Evolutionary conservation across 2,797 vertebrate species (phyloP).

Genomic region (Cetoscarus ocellatus): DNA sequence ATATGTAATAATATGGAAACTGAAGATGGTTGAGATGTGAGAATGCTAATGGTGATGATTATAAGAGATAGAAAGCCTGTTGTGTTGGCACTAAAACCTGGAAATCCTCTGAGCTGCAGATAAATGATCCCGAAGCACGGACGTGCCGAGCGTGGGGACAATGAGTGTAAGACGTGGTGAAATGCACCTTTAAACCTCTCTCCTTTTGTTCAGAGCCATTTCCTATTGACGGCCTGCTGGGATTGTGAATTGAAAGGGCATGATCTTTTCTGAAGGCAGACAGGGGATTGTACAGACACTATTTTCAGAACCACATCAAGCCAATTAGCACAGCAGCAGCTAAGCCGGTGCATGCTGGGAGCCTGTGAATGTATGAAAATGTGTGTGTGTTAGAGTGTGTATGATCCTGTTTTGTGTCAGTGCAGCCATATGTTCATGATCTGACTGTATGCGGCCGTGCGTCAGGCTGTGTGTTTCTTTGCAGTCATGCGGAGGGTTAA

Average conservation of each 20-base stretch:
- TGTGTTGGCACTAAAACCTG: conserved; percentile 8
- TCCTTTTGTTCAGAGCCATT: conserved; percentile 46
- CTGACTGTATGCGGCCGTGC: conserved; percentile 38
- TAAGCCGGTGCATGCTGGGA: conserved; percentile 71
- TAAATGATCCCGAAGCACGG: background rate
- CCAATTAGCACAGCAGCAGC: conserved; percentile 79
- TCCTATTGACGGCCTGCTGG: conserved; percentile 65
- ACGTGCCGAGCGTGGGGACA: conserved; percentile 4
- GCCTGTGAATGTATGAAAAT: conserved; percentile 28
- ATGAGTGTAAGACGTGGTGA: conserved; percentile 8
- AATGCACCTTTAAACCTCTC: conserved; percentile 59
- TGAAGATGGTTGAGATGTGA: background rate
- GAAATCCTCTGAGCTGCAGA: background rate
- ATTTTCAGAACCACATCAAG: conserved; percentile 80
- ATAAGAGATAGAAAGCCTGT: background rate
- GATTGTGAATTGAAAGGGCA: conserved; percentile 73
- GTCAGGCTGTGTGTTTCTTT: conserved; percentile 48
- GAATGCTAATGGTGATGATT: conserved; percentile 3
- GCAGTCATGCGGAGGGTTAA: conserved; percentile 71
- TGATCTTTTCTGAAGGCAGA: conserved; percentile 73
- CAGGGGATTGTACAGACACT: conserved; percentile 65
- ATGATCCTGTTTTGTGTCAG: conserved; percentile 49
- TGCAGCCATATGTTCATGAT: conserved; percentile 68
- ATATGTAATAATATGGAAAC: background rate
- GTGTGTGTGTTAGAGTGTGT: conserved; percentile 41